A percentile compares a stretch with the other conserved stretches of the same genome.
Evolutionary conservation across 1,140 invertebrate genomes (phyloP).

Genomic region (Goniozus legneri): DNA sequence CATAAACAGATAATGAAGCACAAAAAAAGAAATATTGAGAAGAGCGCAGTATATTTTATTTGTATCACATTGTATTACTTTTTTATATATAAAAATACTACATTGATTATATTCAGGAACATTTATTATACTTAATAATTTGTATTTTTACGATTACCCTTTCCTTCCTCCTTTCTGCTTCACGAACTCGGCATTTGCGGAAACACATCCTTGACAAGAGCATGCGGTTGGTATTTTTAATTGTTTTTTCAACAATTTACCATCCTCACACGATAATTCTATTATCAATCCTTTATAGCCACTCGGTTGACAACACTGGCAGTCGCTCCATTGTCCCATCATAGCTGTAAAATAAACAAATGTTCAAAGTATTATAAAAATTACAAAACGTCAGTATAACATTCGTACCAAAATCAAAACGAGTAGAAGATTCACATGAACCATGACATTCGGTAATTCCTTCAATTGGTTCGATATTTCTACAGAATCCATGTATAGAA

Average conservation of each 20-base stretch:
- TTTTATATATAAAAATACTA: too few relatives aligned
- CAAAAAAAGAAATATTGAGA: too few relatives aligned
- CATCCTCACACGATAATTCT: slow-evolving; percentile 57
- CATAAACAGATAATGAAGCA: too few relatives aligned
- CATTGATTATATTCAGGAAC: too few relatives aligned
- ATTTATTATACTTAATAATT: too few relatives aligned
- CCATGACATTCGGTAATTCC: slow-evolving; percentile 67
- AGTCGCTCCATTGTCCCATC: slow-evolving; percentile 53
- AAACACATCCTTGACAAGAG: slow-evolving; percentile 54
- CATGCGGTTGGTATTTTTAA: slow-evolving; percentile 56
- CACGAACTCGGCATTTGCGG: slow-evolving; percentile 1
- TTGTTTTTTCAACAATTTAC: slow-evolving; percentile 46
- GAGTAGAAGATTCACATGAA: slow-evolving; percentile 62
- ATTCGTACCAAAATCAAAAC: slow-evolving; percentile 62
- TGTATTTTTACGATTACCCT: too few relatives aligned
- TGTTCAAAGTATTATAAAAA: slow-evolving; percentile 2
- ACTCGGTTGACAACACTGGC: slow-evolving; percentile 61
- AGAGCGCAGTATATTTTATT: too few relatives aligned
- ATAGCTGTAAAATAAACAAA: slow-evolving; percentile 48
- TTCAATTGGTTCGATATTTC: slow-evolving; percentile 57
- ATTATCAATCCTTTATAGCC: slow-evolving; percentile 48
- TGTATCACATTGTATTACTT: too few relatives aligned
- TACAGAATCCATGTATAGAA: slow-evolving; percentile 58
- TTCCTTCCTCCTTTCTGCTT: too few relatives aligned
- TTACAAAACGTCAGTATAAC: slow-evolving; percentile 1